These are phyloP conservation scores for Eupeodes corollae DNA, from an alignment of 1,140 invertebrate species.

Conservation along the genomic window DNA sequence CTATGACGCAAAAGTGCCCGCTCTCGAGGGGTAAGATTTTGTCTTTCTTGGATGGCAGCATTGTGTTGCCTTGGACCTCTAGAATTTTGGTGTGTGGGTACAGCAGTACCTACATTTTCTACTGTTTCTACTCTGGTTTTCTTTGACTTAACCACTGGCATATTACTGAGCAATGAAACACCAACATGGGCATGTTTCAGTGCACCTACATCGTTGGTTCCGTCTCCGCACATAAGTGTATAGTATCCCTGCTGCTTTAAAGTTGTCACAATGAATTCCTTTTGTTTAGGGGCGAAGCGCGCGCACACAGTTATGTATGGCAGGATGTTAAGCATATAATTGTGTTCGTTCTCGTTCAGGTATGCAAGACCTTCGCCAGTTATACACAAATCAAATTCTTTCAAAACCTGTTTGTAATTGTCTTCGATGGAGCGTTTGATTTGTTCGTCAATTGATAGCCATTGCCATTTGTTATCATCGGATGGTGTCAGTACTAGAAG, in stretches of 20 bases:
- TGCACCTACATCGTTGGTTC: slow-evolving; percentile 99
- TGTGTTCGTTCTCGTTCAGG: slow-evolving; percentile 51
- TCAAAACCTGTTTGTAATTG: slow-evolving; percentile 45
- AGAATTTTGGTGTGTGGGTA: slow-evolving; percentile 6
- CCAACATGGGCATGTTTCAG: slow-evolving; percentile 87
- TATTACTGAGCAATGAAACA: slow-evolving; percentile 80
- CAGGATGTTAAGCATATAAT: slow-evolving; percentile 61
- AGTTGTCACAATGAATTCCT: slow-evolving; percentile 86
- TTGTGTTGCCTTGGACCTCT: slow-evolving; percentile 1
- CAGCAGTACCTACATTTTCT: slow-evolving; percentile 9
- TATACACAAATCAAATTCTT: slow-evolving; percentile 78
- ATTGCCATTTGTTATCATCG: slow-evolving; percentile 64
- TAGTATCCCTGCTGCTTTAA: slow-evolving; percentile 78
- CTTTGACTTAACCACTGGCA: slow-evolving; percentile 50
- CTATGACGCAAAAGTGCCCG: slow-evolving; percentile 26
- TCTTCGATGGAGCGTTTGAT: slow-evolving; percentile 30
- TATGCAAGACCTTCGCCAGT: slow-evolving; percentile 82
- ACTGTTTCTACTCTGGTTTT: slow-evolving; percentile 21
- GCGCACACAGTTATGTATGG: slow-evolving; percentile 85
- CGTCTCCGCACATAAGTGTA: slow-evolving; percentile 99
- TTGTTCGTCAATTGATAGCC: slow-evolving; percentile 48
- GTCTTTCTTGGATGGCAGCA: slow-evolving; percentile 2
- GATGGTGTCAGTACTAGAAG: slow-evolving; percentile 60
- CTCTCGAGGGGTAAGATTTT: slow-evolving; percentile 27
- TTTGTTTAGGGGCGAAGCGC: slow-evolving; percentile 91